Conservation (phyloP, 2,113 vertebrate genomes). For the Chionodraco myersi region DNA sequence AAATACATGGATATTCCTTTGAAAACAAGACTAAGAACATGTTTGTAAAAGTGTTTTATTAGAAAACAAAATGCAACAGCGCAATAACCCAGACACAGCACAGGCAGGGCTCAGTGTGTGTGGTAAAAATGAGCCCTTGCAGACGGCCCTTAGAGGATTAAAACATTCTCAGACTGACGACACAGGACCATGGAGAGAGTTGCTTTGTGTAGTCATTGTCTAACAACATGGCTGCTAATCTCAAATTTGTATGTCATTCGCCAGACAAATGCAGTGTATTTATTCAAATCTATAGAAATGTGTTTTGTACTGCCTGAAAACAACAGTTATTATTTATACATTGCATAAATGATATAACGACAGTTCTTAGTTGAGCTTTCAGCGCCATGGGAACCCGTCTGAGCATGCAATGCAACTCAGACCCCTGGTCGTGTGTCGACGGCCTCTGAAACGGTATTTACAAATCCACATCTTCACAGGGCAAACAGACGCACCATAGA, state of each 20-base stretch:
- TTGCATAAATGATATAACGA: constrained; percentile 3
- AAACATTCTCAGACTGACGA: constrained; percentile 89
- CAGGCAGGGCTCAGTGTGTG: constrained; percentile 89
- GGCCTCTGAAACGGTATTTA: constrained; percentile 84
- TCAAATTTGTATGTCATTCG: not conserved
- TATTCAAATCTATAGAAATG: constrained; percentile 17
- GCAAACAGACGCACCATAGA: constrained; percentile 61
- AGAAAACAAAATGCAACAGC: constrained; percentile 86
- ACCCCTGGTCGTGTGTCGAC: constrained; percentile 46
- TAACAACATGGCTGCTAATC: not conserved
- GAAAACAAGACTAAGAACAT: not conserved
- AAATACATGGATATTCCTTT: not conserved
- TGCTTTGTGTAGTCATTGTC: not conserved
- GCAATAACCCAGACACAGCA: constrained; percentile 81
- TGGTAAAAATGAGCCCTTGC: constrained; percentile 88
- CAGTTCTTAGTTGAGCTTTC: constrained; percentile 10
- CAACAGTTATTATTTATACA: constrained; percentile 18
- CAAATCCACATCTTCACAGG: constrained; percentile 84
- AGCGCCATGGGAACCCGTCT: not conserved
- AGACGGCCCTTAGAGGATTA: constrained; percentile 88
- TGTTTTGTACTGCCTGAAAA: constrained; percentile 11
- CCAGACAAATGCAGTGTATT: not conserved
- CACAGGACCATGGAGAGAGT: constrained; percentile 39
- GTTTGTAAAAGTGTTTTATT: constrained; percentile 83
- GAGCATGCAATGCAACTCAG: constrained; percentile 20